These are phyloP conservation scores for Neelides sp. DNA, from an alignment of 1,140 invertebrate species.

Conservation along the genomic window DNA sequence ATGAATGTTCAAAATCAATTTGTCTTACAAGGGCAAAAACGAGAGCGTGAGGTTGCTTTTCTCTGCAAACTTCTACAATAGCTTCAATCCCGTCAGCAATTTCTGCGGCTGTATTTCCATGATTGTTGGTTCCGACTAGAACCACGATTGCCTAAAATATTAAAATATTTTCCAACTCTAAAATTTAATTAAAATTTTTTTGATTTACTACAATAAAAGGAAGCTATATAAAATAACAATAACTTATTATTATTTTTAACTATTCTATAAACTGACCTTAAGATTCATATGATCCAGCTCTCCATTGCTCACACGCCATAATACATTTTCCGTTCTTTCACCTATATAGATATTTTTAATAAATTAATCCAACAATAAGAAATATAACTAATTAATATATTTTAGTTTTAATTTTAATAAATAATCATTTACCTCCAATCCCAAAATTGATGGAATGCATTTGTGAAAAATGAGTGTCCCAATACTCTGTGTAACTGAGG, in stretches of 20 bases:
- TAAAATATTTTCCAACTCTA: no score
- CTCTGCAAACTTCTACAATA: constrained; percentile 56
- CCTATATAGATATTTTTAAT: no score
- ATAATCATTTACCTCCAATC: no score
- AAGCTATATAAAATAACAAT: background rate
- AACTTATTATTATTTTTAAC: background rate
- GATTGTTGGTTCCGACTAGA: constrained; percentile 75
- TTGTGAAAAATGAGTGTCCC: constrained; percentile 69
- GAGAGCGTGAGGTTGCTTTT: constrained; percentile 61
- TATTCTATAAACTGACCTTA: constrained; percentile 46
- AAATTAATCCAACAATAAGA: no score
- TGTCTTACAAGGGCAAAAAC: constrained; percentile 67
- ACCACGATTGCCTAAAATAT: constrained; percentile 63
- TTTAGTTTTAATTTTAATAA: no score
- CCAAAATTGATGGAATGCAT: constrained; percentile 63
- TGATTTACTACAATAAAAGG: background rate
- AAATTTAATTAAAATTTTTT: background rate
- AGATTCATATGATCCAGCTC: constrained; percentile 74
- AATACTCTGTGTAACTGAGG: constrained; percentile 62
- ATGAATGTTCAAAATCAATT: constrained; percentile 16
- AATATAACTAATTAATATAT: no score
- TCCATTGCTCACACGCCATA: constrained; percentile 78
- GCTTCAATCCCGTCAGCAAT: constrained; percentile 65
- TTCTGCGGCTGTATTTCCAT: constrained; percentile 58
- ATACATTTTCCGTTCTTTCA: constrained; percentile 71